Evolutionary conservation across 2,888 invertebrate species (phyloP), one percentile per base, ranked within the genome.

Genomic region (Habroteleia sp.): DNA sequence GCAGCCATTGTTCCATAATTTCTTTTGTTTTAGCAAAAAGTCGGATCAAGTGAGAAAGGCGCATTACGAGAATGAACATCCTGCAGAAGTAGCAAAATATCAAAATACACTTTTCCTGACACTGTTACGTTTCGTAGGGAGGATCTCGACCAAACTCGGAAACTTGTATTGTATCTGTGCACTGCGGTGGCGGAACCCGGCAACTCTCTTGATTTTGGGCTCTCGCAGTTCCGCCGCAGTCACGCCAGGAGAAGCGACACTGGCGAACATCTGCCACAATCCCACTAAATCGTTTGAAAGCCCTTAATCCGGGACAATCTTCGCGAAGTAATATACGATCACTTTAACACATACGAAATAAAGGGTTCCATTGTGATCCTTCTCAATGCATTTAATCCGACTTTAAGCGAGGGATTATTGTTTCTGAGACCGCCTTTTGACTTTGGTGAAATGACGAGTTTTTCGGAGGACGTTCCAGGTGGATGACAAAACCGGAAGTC

Each of bases 261-360:
- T 27, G 75, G 77, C 80, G 75, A 86, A 83, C 85, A 87, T 86
- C 86, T 87, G 87, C 82, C 82, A 78, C 79, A 78, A 80, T 84
- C 76, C 81, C 74, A 79, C 81, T 82, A 84, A 84, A 85, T 86
- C 83, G 81, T 80, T 80, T 76, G 75, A 42, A 44, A 68, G 46
- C 79, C 81, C 80, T 78, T 83, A 85, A 85, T 85, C 81, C 81
- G 76, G 80, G 74, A 74, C 80, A 81, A 84, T 84, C 83, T 83
- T 77, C 72, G 56, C 48, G 41, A 46, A 50, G 83, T 81, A 76
- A 79, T 52, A 37, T 69, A 76, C 81, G 82, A 82, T 81, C 81
- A 79, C 81, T 81, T 83, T 79, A 80, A 37, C 37, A 80, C 80
- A 80, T 50, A 77, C 69, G 76, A 56, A 79, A 77, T 48, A 42